phyloP scores from a whole-genome alignment of 2,888 invertebrate genomes.

The Acrobasis consociella region DNA sequence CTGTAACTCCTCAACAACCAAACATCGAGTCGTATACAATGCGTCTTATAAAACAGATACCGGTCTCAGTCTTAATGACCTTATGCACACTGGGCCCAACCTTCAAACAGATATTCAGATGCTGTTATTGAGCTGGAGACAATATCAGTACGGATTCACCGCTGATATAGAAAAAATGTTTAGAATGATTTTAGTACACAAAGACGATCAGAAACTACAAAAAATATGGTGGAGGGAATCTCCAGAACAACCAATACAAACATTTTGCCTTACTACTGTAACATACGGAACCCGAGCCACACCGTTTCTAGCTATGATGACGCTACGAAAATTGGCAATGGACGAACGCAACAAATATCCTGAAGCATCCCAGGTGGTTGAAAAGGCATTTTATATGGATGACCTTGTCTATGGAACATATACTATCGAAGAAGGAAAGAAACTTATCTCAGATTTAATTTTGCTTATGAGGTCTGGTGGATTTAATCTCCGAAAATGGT shows the following conservation, averaged over 20 bases:
- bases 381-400: conserved; percentile 27
- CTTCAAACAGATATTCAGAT: conserved; percentile 6
- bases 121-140: conserved; percentile 5
- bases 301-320: conserved; percentile 20
- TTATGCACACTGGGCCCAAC: conserved; percentile 9
- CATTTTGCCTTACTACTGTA: conserved; percentile 24
- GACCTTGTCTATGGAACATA: conserved; percentile 21
- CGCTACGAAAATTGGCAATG: conserved; percentile 19
- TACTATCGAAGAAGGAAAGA: conserved; percentile 13
- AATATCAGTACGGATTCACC: not conserved
- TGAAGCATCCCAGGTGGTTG: conserved; percentile 22
- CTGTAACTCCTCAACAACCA: not conserved
- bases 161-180: conserved; percentile 8
- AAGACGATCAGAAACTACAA: conserved; percentile 24
- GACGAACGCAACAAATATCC: conserved; percentile 27
- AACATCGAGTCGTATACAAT: conserved; percentile 10
- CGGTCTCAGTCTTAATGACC: conserved; percentile 6
- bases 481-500: conserved; percentile 28
- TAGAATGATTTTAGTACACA: conserved; percentile 22
- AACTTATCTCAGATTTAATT: conserved; percentile 22
- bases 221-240: conserved; percentile 27
- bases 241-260: conserved; percentile 4
- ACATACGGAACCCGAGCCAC: conserved; percentile 30
- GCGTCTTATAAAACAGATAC: conserved; percentile 4
- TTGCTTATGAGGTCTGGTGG: conserved; percentile 14